Base-by-base conservation (phyloP, 1,140 invertebrate genomes). In the Helicoverpa armigera region DNA sequence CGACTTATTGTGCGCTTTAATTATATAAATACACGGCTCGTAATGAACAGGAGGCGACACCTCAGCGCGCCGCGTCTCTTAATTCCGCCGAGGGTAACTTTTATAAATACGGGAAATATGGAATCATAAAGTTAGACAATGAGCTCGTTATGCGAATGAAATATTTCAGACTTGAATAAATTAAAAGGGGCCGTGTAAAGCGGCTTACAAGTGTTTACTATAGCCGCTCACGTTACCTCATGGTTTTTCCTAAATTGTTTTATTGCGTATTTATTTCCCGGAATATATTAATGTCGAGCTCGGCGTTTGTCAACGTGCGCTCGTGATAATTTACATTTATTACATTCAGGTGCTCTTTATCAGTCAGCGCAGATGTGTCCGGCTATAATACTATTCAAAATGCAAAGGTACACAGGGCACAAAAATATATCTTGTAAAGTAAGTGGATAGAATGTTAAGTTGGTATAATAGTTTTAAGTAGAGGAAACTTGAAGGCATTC, bases 61-160 rank as follows among this genome's bases (percentile, higher is more conserved):
- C 83, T 83, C 72, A 35, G 67, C 70, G 80, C 79, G 53, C 69
- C 74, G 80, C 70, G 63, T 29, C 76, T 79, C 76, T 79, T 79
- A 58, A 80, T 82, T 76, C 79, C 67, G 70, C 65, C 72, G 79
- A 74, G 65, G 81, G 82, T 76, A 70, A 85, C 81, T 88, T 86
- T 86, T 85, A 85, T 85, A 86, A 88, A 88, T 85, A 88, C 82
- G 85, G 84, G 65, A 85, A 90, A 87, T 90, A 88, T 90, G 81
- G 82, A 85, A 82, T 88, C 83, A 88, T 86, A 86, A 86, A 86
- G 83, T 88, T 82, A 85, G 60, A 89, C 83, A 88, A 88, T 89
- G 83, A 80, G 72, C 70, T 86, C 86, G 84, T 88, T 88, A 88
- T 43, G 56, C 69, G 81, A 82, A 82, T 86, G 81, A 89, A 86